Percentiles rank a stretch among this genome's conserved stretches.
These are phyloP conservation scores for Sitta europaea DNA, from an alignment of 2,113 vertebrate species.

Conservation along the genomic window DNA sequence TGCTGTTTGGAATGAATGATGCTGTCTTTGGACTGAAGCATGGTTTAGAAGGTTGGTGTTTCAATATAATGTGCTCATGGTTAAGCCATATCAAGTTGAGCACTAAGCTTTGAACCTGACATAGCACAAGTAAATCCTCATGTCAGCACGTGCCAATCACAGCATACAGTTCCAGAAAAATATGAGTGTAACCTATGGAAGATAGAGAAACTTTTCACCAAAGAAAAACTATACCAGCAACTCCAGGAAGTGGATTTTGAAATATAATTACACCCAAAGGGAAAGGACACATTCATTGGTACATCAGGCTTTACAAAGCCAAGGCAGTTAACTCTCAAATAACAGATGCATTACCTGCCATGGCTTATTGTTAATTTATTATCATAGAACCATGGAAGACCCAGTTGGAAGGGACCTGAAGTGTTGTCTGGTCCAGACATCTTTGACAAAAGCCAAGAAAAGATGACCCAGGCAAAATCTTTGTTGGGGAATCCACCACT, in stretches of 20 bases:
- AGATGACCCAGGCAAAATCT: not conserved
- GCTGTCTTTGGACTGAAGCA: not conserved
- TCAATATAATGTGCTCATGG: not conserved
- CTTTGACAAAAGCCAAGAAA: not conserved
- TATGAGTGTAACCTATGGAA: not conserved
- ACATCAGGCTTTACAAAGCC: conserved; percentile 13
- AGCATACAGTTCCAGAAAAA: not conserved
- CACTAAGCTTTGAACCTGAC: not conserved
- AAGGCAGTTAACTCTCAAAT: not conserved
- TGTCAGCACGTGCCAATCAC: not conserved
- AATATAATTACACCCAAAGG: conserved; percentile 38
- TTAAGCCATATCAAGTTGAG: not conserved
- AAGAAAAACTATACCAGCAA: not conserved
- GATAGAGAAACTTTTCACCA: not conserved
- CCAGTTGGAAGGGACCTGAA: not conserved
- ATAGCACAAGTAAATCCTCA: not conserved
- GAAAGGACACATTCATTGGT: not conserved
- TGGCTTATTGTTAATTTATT: conserved; percentile 37
- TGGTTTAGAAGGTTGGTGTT: not conserved
- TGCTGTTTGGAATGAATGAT: not conserved
- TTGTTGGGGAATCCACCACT: not conserved
- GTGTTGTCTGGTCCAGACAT: not conserved
- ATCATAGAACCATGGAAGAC: not conserved
- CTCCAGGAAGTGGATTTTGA: conserved; percentile 4
- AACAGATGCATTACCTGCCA: not conserved